Evolutionary conservation across 2,888 invertebrate species (phyloP).

Genomic region (Tiliacea citrago): DNA sequence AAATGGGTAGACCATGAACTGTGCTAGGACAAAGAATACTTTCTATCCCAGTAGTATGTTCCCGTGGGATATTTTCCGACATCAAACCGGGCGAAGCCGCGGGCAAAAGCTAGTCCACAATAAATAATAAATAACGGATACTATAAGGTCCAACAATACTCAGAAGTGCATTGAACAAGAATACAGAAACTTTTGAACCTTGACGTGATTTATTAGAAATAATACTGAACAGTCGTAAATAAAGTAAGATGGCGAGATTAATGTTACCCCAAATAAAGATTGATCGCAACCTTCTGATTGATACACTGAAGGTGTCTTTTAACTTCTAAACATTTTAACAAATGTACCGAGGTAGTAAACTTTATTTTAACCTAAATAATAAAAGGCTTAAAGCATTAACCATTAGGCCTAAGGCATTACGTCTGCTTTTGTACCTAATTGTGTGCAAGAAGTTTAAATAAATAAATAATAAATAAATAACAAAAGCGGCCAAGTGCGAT

Average conservation of each 20-base stretch:
- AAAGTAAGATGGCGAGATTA: neutral
- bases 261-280: slow-evolving; percentile 31
- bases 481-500: neutral
- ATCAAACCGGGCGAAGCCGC: too few species aligned
- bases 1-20: too few species aligned
- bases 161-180: neutral
- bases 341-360: neutral
- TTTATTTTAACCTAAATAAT: neutral
- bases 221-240: slow-evolving; percentile 1
- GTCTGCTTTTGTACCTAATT: too few species aligned
- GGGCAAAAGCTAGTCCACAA: neutral
- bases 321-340: slow-evolving; percentile 6
- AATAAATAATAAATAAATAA: too few species aligned
- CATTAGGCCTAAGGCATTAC: too few species aligned
- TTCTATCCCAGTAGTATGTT: too few species aligned
- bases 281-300: slow-evolving; percentile 9
- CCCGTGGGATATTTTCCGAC: too few species aligned
- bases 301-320: neutral
- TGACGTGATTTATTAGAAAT: slow-evolving; percentile 13
- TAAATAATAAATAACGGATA: neutral
- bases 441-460: too few species aligned
- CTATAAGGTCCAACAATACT: slow-evolving; percentile 5
- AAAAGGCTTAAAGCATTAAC: too few species aligned
- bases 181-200: slow-evolving; percentile 11
- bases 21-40: too few species aligned